Conservation (phyloP, 2,888 invertebrate species). For the Zootermopsis nevadensis region DNA sequence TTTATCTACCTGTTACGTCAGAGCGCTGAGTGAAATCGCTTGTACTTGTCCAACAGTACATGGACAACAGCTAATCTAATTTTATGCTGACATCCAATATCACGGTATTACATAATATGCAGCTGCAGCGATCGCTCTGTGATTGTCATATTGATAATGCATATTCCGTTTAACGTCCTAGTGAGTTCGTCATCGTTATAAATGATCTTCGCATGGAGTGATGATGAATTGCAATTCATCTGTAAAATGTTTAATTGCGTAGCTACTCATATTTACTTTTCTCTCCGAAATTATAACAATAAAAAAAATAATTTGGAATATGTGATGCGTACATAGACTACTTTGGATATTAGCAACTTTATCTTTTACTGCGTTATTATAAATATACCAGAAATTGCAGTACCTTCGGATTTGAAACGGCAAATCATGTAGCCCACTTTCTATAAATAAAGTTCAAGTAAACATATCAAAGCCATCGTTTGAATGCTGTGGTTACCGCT, state of each 20-base stretch:
- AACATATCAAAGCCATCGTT: no score
- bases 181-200: not conserved
- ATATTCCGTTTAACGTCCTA: not conserved
- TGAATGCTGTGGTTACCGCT: no score
- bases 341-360: no score
- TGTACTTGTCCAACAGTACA: not conserved
- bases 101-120: not conserved
- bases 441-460: no score
- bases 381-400: no score
- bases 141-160: conserved; percentile 9
- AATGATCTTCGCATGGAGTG: not conserved
- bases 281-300: not conserved
- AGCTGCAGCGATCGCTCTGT: not conserved
- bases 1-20: not conserved
- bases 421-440: no score
- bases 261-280: not conserved
- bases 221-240: not conserved
- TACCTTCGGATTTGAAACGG: no score
- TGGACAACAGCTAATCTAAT: conserved; percentile 1
- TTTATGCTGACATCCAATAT: conserved; percentile 4
- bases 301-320: no score
- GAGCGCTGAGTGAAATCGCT: conserved; percentile 13
- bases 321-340: no score
- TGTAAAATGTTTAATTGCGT: not conserved
- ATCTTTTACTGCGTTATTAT: no score